Percentiles rank a stretch among this genome's conserved stretches.
These are phyloP conservation scores for Ethmia dodecea DNA, from an alignment of 2,888 invertebrate genomes.

Conservation along the genomic window DNA sequence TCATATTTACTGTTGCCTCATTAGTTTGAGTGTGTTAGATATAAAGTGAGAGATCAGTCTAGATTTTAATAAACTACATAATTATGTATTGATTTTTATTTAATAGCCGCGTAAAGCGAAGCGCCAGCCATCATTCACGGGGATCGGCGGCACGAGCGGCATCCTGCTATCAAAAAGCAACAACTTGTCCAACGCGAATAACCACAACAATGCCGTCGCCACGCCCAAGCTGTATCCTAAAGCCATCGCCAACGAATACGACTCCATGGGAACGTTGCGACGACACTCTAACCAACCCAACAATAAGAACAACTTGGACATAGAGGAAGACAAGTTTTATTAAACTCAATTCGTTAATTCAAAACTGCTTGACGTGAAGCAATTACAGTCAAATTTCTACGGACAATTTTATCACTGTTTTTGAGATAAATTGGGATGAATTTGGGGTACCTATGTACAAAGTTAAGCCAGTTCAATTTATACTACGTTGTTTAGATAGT, in stretches of 20 bases:
- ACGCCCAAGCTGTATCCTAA: conserved; percentile 84
- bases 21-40: too few relatives aligned
- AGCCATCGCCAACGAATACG: conserved; percentile 85
- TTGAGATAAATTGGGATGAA: too few relatives aligned
- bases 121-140: conserved; percentile 84
- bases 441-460: too few relatives aligned
- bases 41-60: too few relatives aligned
- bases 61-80: not conserved
- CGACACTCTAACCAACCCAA: conserved; percentile 86
- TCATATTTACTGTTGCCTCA: too few relatives aligned
- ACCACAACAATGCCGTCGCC: conserved; percentile 75
- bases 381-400: too few relatives aligned
- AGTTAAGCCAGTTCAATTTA: too few relatives aligned
- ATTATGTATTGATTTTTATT: conserved; percentile 8
- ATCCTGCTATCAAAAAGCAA: conserved; percentile 76
- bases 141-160: conserved; percentile 68
- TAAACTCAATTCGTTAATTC: conserved; percentile 34
- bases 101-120: conserved; percentile 74
- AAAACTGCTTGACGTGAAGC: too few relatives aligned
- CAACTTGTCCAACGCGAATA: conserved; percentile 79
- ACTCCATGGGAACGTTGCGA: conserved; percentile 84
- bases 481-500: too few relatives aligned
- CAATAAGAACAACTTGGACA: conserved; percentile 78
- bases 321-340: conserved; percentile 83
- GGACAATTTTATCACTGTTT: too few relatives aligned